Base-by-base conservation (phyloP, 1,140 invertebrate species). In the Calephelis nemesis region DNA sequence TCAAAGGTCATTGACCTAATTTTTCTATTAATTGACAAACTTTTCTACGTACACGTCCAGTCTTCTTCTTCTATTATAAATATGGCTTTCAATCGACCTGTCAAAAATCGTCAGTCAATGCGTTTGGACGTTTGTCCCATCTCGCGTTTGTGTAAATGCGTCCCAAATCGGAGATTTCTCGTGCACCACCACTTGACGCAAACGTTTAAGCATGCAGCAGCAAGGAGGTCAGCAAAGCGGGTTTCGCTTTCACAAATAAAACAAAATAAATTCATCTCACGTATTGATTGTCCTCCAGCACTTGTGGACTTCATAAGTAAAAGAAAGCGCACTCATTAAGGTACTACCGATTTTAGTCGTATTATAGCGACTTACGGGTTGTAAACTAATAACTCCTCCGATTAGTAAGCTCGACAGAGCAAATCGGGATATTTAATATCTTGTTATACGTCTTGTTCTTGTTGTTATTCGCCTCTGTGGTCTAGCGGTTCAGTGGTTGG, bases 241-340 rank as follows among this genome's bases (percentile, higher is more conserved):
- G 87, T 85, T 88, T 89, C 85, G 89, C 89, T 91, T 91, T 91
- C 88, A 91, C 89, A 91, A 90, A 91, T 83, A 90, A 83, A 87
- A 91, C 85, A 87, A 91, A 91, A 91, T 90, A 90, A 91, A 91
- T 91, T 91, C 89, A 85, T 84, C 83, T 88, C 89, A 91, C 87
- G 87, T 91, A 91, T 89, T 77, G 89, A 90, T 89, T 89, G 87
- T 90, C 87, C 86, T 87, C 87, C 67, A 81, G 76, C 80, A 77
- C 67, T 86, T 74, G 74, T 78, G 77, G 78, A 78, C 79, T 85
- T 83, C 84, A 89, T 89, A 82, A 87, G 75, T 81, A 87, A 91
- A 91, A 90, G 88, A 91, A 90, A 91, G 88, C 85, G 81, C 85
- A 85, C 42, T 84, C 77, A 82, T 83, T 83, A 82, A 81, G 75